phyloP scores from a whole-genome alignment of 2,113 vertebrate species.

The Circaetus cinerascens region DNA sequence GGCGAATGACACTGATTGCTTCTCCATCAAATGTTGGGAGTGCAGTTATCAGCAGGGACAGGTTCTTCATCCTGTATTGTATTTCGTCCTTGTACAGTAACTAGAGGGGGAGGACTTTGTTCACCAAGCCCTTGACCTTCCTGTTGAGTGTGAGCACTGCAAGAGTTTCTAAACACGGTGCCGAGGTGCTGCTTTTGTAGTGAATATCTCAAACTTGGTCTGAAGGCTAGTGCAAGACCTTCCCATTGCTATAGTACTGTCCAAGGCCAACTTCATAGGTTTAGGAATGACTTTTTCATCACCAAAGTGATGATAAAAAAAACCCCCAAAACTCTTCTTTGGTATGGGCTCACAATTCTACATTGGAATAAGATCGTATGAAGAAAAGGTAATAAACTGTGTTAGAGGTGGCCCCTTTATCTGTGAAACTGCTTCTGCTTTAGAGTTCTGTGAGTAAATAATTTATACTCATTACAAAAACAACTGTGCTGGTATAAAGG shows the following conservation, averaged over 20 bases:
- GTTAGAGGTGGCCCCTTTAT: background rate
- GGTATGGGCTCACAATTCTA: background rate
- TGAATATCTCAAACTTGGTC: background rate
- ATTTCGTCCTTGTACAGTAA: background rate
- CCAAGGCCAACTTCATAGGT: background rate
- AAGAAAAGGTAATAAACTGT: background rate
- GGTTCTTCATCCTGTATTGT: background rate
- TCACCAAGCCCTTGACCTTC: background rate
- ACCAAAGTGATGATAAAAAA: background rate
- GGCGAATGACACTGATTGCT: background rate
- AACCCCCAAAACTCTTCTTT: background rate
- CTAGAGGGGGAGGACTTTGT: background rate
- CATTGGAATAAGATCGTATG: background rate
- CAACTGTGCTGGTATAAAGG: background rate
- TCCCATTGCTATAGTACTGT: background rate
- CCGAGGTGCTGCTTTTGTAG: background rate
- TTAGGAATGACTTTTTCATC: background rate
- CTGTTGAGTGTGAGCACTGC: background rate
- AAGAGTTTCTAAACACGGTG: background rate
- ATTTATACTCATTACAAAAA: background rate
- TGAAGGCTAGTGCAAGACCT: background rate
- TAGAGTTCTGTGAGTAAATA: background rate
- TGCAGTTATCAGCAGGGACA: background rate
- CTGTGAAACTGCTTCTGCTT: background rate
- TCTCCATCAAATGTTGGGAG: background rate